phyloP scores from a whole-genome alignment of 2,797 vertebrate species.

The Gambelia wislizenii region DNA sequence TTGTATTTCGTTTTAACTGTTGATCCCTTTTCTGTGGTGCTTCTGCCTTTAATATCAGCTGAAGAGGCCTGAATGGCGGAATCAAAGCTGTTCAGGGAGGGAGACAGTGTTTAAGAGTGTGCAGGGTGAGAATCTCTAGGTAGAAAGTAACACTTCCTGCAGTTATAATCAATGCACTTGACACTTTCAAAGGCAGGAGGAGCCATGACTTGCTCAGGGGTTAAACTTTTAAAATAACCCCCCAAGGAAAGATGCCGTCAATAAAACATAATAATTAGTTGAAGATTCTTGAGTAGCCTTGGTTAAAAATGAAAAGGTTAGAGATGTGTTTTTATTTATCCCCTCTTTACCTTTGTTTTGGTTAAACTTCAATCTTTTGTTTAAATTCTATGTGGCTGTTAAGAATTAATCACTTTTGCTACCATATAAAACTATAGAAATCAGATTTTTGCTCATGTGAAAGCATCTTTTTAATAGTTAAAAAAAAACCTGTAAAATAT shows the following conservation, averaged over 20 bases:
- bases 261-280: conserved; percentile 93
- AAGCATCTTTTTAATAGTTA: not conserved
- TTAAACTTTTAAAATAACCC: conserved; percentile 96
- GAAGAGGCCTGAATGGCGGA: conserved; percentile 77
- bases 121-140: conserved; percentile 81
- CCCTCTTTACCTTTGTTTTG: conserved; percentile 60
- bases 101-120: conserved; percentile 77
- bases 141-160: conserved; percentile 87
- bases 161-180: conserved; percentile 92
- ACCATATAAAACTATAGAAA: conserved; percentile 11
- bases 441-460: conserved; percentile 4
- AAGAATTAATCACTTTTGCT: conserved; percentile 42
- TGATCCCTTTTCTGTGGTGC: conserved; percentile 71
- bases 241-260: conserved; percentile 89
- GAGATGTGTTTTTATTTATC: conserved; percentile 52
- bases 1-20: conserved; percentile 78
- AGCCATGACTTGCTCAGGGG: conserved; percentile 88
- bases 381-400: conserved; percentile 36
- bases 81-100: conserved; percentile 75
- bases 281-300: conserved; percentile 77
- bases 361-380: conserved; percentile 52
- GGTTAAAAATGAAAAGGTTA: conserved; percentile 69
- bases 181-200: conserved; percentile 89
- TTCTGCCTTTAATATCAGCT: conserved; percentile 80
- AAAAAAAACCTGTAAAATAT: not conserved